Evolutionary conservation across 1,140 invertebrate species (phyloP), one percentile per base, ranked within the genome.

Genomic region (Penaeus indicus): DNA sequence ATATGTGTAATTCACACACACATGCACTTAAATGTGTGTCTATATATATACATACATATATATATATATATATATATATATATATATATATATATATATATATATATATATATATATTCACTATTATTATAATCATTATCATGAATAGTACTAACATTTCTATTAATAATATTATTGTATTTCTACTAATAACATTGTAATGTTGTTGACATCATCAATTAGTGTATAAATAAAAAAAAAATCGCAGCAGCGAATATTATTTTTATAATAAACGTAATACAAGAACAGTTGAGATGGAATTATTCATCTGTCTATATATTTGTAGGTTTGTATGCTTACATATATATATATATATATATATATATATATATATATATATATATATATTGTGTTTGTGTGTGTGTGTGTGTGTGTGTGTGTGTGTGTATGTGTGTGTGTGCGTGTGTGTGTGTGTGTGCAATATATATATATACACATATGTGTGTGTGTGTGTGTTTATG

Each of bases 331-430:
- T 27, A 75, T 75, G 27, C n/a, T 32, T 75, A 21, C 4, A 25
- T 75, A 75, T 75, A 27, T 75, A 75, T 5, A 75, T 75, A 32
- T 32, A 25, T 32, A 75, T 75, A 25, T 75, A 75, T 75, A 75
- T 75, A 75, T 75, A 75, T 75, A 75, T 25, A 75, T 75, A 75
- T 75, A 75, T 75, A 75, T 75, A 75, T 32, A 75, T 75, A 25
- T 75, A 75, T 75, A 25, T 75, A 75, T 72, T 32, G 27, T 21
- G 3, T 32, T 27, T n/a, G n/a, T 72, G n/a, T 72, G 32, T 21
- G 32, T 72, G n/a, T 72, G 11, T 72, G 3, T n/a, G n/a, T 72
- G 18, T 72, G n/a, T 72, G 3, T n/a, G n/a, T 72, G 3, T 72
- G n/a, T 72, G 3, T 32, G 32, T 32, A 67, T 69, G 16, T 69